Conservation (phyloP, 2,113 vertebrate genomes). For the Myrmecobius fasciatus region DNA sequence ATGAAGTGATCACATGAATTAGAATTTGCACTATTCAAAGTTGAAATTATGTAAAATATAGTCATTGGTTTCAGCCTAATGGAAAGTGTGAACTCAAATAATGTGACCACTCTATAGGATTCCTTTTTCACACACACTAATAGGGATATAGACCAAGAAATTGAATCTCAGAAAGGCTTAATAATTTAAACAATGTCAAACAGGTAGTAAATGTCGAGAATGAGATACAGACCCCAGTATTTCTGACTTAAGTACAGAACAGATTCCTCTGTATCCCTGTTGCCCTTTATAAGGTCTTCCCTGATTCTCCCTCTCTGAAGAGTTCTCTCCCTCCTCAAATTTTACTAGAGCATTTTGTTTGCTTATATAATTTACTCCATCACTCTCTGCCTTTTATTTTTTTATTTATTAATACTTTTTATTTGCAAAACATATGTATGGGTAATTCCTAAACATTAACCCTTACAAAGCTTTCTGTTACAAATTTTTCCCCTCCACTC, state of each 20-base stretch:
- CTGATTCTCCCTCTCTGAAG: neutral
- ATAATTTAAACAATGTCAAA: neutral
- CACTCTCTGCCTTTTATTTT: neutral
- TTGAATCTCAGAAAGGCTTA: neutral
- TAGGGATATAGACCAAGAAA: neutral
- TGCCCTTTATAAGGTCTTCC: neutral
- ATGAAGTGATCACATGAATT: neutral
- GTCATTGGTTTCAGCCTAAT: neutral
- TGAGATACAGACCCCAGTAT: neutral
- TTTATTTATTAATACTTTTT: too few species aligned
- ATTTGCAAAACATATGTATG: too few species aligned
- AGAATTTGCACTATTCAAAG: neutral
- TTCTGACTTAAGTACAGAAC: neutral
- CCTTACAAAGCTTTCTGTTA: too few species aligned
- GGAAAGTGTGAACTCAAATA: neutral
- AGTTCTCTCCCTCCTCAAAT: neutral
- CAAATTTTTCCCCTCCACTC: too few species aligned
- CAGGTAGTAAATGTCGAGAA: neutral
- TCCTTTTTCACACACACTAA: neutral
- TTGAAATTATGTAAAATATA: neutral
- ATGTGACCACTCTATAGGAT: neutral
- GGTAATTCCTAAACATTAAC: too few species aligned
- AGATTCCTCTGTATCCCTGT: neutral
- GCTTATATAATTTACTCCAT: neutral
- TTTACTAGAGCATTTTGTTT: neutral